Evolutionary conservation across 2,797 vertebrate species (phyloP).

Genomic region (Lepilemur ruficaudatus): DNA sequence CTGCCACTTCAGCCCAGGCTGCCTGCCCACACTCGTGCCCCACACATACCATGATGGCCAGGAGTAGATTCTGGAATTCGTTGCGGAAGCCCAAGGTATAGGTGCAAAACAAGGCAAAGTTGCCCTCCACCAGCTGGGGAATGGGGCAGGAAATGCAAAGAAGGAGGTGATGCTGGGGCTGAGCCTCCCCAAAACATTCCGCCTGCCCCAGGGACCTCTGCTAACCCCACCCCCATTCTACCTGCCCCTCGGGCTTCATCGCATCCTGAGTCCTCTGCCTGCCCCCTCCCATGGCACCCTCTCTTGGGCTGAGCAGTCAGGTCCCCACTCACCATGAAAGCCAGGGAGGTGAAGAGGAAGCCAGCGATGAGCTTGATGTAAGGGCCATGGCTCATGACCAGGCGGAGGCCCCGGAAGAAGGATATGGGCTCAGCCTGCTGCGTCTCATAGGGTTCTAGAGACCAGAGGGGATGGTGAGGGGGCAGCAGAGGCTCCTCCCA

Average conservation of each 20-base stretch:
- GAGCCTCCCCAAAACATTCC: background rate
- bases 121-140: constrained; percentile 93
- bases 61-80: constrained; percentile 94
- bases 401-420: constrained; percentile 90
- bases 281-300: accelerated
- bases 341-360: constrained; percentile 96
- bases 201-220: background rate
- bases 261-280: background rate
- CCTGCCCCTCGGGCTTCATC: accelerated
- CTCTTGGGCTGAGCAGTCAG: background rate
- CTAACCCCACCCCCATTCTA: background rate
- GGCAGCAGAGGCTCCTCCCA: background rate
- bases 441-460: constrained; percentile 83
- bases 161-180: background rate
- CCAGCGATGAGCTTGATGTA: constrained; percentile 93
- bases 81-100: constrained; percentile 92
- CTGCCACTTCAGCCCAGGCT: background rate
- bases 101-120: constrained; percentile 96
- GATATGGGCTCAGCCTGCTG: constrained; percentile 84
- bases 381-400: constrained; percentile 91
- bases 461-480: constrained; percentile 59
- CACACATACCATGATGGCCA: constrained; percentile 95
- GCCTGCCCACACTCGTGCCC: background rate
- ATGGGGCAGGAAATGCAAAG: background rate
- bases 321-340: constrained; percentile 91